Percentiles rank a stretch among this genome's conserved stretches.
Conservation (phyloP, 1,140 invertebrate genomes). For the Ostrea denselamellosa region DNA sequence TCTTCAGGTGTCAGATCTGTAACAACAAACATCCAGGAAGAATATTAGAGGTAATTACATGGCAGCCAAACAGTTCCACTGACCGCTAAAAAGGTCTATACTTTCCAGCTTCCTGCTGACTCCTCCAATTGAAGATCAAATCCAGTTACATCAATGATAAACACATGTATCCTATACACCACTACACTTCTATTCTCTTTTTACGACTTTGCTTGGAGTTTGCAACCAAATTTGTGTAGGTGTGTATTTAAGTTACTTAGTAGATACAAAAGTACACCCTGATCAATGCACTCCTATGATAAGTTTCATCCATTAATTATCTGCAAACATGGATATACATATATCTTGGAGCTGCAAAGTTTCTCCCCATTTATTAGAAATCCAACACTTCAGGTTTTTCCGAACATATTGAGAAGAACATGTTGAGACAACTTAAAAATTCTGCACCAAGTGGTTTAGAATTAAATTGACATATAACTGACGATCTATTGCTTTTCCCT, state of each 20-base stretch:
- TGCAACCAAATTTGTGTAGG: not conserved
- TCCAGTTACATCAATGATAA: not conserved
- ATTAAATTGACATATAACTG: not conserved
- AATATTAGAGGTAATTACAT: constrained; percentile 16
- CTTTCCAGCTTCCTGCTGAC: not conserved
- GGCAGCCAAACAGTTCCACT: not conserved
- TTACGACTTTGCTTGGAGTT: not conserved
- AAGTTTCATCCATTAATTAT: constrained; percentile 23
- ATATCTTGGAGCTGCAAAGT: constrained; percentile 22
- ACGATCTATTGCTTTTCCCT: not conserved
- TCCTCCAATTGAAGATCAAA: constrained; percentile 2
- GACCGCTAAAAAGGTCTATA: not conserved
- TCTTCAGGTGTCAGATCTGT: constrained; percentile 94
- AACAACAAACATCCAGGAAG: constrained; percentile 77
- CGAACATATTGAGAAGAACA: not conserved
- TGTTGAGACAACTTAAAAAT: not conserved
- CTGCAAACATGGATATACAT: not conserved
- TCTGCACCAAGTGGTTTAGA: constrained; percentile 12
- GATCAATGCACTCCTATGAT: not conserved
- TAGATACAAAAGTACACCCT: not conserved
- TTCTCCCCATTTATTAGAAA: not conserved
- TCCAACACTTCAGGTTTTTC: constrained; percentile 9
- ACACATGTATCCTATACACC: constrained; percentile 7
- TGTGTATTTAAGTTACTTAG: not conserved
- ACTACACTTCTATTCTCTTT: not conserved